These are phyloP conservation scores for Sesamia inferens DNA, from an alignment of 2,888 invertebrate species.

Conservation along the genomic window DNA sequence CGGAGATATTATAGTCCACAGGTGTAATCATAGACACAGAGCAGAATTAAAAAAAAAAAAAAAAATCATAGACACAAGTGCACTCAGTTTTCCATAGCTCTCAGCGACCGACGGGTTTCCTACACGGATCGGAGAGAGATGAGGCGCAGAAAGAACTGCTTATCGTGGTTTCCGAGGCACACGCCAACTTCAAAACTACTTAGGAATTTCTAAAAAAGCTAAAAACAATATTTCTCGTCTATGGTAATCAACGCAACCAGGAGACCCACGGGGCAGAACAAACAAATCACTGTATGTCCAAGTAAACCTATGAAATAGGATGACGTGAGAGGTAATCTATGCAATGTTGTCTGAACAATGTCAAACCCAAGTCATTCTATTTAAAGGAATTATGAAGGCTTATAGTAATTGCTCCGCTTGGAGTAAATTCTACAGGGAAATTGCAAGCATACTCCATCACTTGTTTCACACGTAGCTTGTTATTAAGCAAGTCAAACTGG, in stretches of 20 bases:
- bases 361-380: neutral
- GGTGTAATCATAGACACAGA: too few relatives aligned
- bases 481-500: slow-evolving; percentile 48
- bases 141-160: neutral
- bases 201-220: too few relatives aligned
- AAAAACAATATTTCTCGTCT: too few relatives aligned
- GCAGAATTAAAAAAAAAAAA: too few relatives aligned
- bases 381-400: slow-evolving; percentile 11
- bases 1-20: neutral
- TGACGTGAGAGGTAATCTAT: slow-evolving; percentile 8
- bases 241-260: neutral
- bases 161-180: too few relatives aligned
- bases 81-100: neutral
- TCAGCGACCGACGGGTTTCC: neutral
- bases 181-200: too few relatives aligned
- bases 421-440: slow-evolving; percentile 31
- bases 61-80: neutral
- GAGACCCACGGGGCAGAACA: neutral
- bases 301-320: neutral
- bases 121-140: neutral
- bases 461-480: slow-evolving; percentile 33
- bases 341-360: slow-evolving; percentile 9
- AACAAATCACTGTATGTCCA: neutral
- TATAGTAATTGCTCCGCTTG: slow-evolving; percentile 20
- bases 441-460: slow-evolving; percentile 47